Conservation (phyloP, 1,140 invertebrate genomes). For the Luehdorfia chinensis region DNA sequence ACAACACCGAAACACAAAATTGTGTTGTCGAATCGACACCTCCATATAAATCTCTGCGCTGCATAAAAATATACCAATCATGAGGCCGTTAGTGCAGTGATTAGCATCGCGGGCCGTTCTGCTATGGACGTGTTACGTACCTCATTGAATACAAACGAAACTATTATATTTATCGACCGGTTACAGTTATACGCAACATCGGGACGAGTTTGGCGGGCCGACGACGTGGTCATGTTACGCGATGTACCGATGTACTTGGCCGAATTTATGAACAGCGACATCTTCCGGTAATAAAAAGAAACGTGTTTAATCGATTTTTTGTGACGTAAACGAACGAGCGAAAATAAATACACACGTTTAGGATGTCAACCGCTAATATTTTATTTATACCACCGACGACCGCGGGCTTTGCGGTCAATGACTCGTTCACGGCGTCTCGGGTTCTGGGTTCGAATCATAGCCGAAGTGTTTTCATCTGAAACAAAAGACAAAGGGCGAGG, state of each 20-base stretch:
- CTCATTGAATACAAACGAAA: constrained; percentile 25
- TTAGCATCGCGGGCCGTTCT: constrained; percentile 19
- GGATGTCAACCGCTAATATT: no score
- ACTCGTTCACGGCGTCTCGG: no score
- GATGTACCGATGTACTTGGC: neutral
- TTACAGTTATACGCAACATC: constrained; percentile 29
- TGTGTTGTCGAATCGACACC: neutral
- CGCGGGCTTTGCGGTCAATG: no score
- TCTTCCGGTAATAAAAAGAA: no score
- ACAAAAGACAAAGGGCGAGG: no score
- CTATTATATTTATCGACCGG: constrained; percentile 25
- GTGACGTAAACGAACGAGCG: no score
- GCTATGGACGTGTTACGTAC: constrained; percentile 19
- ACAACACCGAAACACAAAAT: constrained; percentile 3
- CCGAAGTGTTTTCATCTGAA: no score
- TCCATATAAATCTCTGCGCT: neutral
- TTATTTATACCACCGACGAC: no score
- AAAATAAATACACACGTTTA: no score
- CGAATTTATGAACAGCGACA: no score
- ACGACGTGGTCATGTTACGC: constrained; percentile 20
- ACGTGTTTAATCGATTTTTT: no score
- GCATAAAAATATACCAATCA: constrained; percentile 4
- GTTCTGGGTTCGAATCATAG: no score
- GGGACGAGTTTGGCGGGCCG: constrained; percentile 20
- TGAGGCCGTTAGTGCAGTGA: constrained; percentile 15